These are phyloP conservation scores for Stegodyphus dumicola DNA, from an alignment of 1,140 invertebrate species.

Conservation along the genomic window DNA sequence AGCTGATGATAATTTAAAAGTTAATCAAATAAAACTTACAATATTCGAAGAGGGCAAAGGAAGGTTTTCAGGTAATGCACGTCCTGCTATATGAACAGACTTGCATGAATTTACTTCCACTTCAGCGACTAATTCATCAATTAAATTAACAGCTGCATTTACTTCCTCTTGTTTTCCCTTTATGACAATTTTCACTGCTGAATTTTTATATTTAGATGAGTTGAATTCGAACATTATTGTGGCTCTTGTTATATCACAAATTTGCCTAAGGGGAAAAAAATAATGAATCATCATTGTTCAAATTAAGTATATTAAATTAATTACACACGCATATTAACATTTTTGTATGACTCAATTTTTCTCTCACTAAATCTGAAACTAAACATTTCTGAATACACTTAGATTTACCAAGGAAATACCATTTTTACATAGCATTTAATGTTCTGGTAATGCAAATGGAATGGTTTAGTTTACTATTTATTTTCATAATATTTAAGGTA, in stretches of 20 bases:
- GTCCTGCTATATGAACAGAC: constrained; percentile 25
- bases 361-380: too few relatives aligned
- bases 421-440: too few relatives aligned
- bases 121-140: constrained; percentile 75
- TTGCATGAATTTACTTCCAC: constrained; percentile 63
- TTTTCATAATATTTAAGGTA: too few relatives aligned
- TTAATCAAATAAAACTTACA: constrained; percentile 3
- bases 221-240: constrained; percentile 73
- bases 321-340: too few relatives aligned
- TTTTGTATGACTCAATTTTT: too few relatives aligned
- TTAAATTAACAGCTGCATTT: constrained; percentile 72
- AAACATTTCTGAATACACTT: too few relatives aligned
- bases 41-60: constrained; percentile 3
- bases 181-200: constrained; percentile 70
- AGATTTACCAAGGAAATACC: too few relatives aligned
- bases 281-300: background rate
- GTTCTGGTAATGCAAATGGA: too few relatives aligned
- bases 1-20: too few relatives aligned
- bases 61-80: constrained; percentile 31
- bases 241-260: constrained; percentile 75
- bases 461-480: too few relatives aligned
- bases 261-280: constrained; percentile 66
- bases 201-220: constrained; percentile 60
- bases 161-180: constrained; percentile 75
- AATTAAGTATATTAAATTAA: too few relatives aligned